Conservation (phyloP, 2,888 invertebrate genomes). For the Tipula lateralis region DNA sequence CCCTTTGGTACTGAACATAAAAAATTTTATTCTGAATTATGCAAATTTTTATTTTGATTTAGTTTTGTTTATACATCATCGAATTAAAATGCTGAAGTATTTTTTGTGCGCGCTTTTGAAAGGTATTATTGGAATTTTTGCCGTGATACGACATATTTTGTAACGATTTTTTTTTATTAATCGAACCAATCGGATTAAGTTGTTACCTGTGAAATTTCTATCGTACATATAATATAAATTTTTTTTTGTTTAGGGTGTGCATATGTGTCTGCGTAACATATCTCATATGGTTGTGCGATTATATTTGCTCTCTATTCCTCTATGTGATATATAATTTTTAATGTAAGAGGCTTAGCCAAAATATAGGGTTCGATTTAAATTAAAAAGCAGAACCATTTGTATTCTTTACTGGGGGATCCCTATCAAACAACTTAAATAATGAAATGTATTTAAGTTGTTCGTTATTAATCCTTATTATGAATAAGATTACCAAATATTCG, state of each 20-base stretch:
- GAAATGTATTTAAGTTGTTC: too few species aligned
- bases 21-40: not conserved
- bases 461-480: too few species aligned
- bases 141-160: not conserved
- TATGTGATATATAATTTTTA: not conserved
- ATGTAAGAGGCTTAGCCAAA: not conserved
- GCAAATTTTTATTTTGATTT: not conserved
- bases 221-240: too few species aligned
- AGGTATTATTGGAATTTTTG: too few species aligned
- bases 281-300: not conserved
- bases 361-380: not conserved
- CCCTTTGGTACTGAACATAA: not conserved
- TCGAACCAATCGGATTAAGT: not conserved
- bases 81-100: not conserved
- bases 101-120: not conserved
- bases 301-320: not conserved
- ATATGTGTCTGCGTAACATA: not conserved
- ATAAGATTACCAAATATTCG: too few species aligned
- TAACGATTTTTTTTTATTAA: not conserved
- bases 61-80: not conserved
- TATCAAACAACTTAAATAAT: too few species aligned
- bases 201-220: not conserved
- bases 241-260: not conserved
- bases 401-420: too few species aligned
- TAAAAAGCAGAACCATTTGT: too few species aligned